Base-by-base conservation (phyloP, 2,888 invertebrate genomes). In the Argyra leucocephala region DNA sequence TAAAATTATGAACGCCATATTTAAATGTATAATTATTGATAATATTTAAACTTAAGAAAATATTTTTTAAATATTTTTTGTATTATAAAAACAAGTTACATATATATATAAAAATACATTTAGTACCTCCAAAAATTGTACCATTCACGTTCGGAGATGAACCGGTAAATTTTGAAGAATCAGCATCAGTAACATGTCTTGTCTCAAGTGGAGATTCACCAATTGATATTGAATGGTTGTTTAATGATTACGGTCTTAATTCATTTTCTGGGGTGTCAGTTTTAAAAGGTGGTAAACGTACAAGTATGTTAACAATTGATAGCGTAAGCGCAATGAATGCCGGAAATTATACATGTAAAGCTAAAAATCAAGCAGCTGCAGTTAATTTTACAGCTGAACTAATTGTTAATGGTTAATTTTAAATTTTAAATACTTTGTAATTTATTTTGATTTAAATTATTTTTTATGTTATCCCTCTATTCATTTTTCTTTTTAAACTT, bases 261-360 rank as follows among this genome's bases (percentile, higher is more conserved):
- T 75, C 74, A 69, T 79, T 81, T 68, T 78, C 77, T 69, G 81
- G 81, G 68, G 74, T 82, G 57, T 76, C 82, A 59, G 81, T 79
- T 58, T 74, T 77, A 1, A 79, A 76, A 69, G 75, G 85, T 71
- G 85, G 86, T 70, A 81, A 84, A 74, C 83, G 84, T 74, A 84
- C 84, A 67, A 85, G 84, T 72, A 80, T 85, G 72, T 81, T 86
- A 74, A 83, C 85, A 69, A 85, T 86, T 73, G 85, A 85, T 76
- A 83, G 84, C 61, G 84, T 84, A 66, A 82, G 83, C 72, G 84
- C 81, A 74, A 82, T 81, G 64, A 88, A 90, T 78, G 86, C 86
- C 70, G 90, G 90, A 64, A 85, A 85, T 73, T 91, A 90, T 75
- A 87, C 88, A 62, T 91, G 91, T 78, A 82, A 83, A 67, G 90